These are phyloP conservation scores for Aphis gossypii DNA, from an alignment of 1,140 invertebrate genomes.

Conservation along the genomic window DNA sequence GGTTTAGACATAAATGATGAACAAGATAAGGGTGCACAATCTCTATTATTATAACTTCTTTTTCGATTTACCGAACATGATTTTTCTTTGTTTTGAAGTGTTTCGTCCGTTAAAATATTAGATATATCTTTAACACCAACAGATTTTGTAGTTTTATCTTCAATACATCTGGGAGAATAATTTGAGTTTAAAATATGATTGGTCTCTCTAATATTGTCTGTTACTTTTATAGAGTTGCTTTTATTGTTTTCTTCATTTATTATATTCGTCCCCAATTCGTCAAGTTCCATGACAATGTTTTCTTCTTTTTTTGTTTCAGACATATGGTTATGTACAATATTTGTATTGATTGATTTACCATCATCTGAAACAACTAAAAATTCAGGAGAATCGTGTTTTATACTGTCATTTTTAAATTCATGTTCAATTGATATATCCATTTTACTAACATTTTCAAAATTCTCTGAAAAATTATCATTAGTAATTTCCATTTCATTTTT, in stretches of 20 bases:
- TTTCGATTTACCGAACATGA: background rate
- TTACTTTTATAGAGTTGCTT: background rate
- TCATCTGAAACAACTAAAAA: background rate
- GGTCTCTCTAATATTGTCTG: background rate
- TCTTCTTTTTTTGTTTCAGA: background rate
- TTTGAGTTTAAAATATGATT: background rate
- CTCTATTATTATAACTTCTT: conserved; percentile 43
- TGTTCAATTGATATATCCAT: conserved; percentile 37
- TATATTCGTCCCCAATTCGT: background rate
- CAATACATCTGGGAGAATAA: background rate
- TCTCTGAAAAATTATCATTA: background rate
- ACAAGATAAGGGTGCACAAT: conserved; percentile 21
- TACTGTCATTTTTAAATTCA: background rate
- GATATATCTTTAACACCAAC: background rate
- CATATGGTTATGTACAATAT: background rate
- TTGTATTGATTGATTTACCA: background rate
- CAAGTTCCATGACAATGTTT: background rate
- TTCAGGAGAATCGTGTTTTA: background rate
- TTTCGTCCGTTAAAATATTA: background rate
- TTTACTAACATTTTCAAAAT: background rate
- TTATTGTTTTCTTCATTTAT: background rate
- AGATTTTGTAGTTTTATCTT: background rate
- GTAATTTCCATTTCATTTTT: background rate
- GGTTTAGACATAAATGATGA: conserved; percentile 14
- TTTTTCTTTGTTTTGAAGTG: background rate